Evolutionary conservation across 2,113 vertebrate genomes (phyloP).

Genomic region (Indri indri): DNA sequence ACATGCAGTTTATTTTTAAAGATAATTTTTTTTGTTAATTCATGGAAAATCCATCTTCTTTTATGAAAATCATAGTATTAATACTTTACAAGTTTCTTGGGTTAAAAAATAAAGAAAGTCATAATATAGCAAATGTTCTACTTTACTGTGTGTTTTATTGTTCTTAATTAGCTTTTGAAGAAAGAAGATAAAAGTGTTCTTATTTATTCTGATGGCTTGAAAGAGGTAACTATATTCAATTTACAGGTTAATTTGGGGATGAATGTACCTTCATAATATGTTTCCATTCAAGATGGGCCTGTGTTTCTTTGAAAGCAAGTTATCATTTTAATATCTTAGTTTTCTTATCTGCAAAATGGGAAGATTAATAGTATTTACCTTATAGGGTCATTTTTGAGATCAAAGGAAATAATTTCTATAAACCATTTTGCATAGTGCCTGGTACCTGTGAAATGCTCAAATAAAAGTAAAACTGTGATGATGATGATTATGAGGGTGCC

Average conservation of each 20-base stretch:
- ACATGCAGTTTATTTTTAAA: neutral
- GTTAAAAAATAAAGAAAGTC: neutral
- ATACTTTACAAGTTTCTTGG: no score
- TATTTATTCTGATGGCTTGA: conserved; percentile 73
- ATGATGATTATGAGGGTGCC: neutral
- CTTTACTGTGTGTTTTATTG: conserved; percentile 6
- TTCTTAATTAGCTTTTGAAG: conserved; percentile 82
- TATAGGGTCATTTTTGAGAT: neutral
- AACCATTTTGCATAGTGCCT: neutral
- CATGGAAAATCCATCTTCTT: neutral
- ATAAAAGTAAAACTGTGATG: neutral
- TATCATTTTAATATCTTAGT: neutral
- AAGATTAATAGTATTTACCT: neutral
- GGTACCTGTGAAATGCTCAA: neutral
- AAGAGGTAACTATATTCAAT: conserved; percentile 80
- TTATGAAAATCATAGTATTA: neutral
- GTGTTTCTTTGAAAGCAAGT: conserved; percentile 4
- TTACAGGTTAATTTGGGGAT: neutral
- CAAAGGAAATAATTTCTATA: neutral
- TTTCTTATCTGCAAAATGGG: conserved; percentile 5
- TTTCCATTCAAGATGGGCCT: neutral
- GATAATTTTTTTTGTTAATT: neutral
- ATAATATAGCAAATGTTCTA: neutral
- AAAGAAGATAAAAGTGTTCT: conserved; percentile 76
- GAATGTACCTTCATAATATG: neutral